A percentile compares a stretch with the other conserved stretches of the same genome.
These are phyloP conservation scores for Austrofundulus limnaeus DNA, from an alignment of 2,113 vertebrate genomes.

Conservation along the genomic window DNA sequence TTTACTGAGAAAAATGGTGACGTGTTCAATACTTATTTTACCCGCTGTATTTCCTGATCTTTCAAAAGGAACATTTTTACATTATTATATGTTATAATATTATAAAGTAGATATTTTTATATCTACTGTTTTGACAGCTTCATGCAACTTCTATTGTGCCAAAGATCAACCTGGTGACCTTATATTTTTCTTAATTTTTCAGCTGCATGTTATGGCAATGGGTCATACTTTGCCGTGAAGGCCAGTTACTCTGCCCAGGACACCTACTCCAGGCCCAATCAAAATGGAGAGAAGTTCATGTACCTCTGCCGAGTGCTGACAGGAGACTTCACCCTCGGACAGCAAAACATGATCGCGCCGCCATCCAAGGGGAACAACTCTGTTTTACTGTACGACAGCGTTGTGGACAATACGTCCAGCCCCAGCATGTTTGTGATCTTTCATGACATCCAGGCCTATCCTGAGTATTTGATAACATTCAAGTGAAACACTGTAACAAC, in stretches of 20 bases:
- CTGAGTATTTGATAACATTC: constrained; percentile 87
- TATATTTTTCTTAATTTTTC: constrained; percentile 44
- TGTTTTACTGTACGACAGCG: constrained; percentile 77
- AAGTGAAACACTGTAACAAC: constrained; percentile 16
- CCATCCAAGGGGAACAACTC: constrained; percentile 64
- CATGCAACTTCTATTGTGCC: background rate
- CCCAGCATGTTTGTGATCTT: constrained; percentile 84
- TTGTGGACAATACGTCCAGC: constrained; percentile 54
- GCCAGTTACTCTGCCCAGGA: constrained; percentile 75
- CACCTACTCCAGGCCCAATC: constrained; percentile 74
- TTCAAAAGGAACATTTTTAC: too few species aligned
- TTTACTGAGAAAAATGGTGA: too few species aligned
- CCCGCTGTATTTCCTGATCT: too few species aligned
- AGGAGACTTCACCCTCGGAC: constrained; percentile 72
- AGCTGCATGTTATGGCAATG: constrained; percentile 78
- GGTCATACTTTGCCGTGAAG: constrained; percentile 84
- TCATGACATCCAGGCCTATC: constrained; percentile 84
- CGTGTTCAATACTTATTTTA: too few species aligned
- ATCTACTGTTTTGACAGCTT: background rate
- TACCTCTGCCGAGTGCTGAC: constrained; percentile 84
- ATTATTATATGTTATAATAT: background rate
- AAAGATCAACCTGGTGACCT: background rate
- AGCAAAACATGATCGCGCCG: constrained; percentile 36
- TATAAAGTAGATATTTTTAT: too few species aligned
- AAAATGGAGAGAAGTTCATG: constrained; percentile 71